Percentiles rank a stretch among this genome's conserved stretches.
Evolutionary conservation across 2,888 invertebrate genomes (phyloP).

Genomic region (Gisinianus flammeolus): DNA sequence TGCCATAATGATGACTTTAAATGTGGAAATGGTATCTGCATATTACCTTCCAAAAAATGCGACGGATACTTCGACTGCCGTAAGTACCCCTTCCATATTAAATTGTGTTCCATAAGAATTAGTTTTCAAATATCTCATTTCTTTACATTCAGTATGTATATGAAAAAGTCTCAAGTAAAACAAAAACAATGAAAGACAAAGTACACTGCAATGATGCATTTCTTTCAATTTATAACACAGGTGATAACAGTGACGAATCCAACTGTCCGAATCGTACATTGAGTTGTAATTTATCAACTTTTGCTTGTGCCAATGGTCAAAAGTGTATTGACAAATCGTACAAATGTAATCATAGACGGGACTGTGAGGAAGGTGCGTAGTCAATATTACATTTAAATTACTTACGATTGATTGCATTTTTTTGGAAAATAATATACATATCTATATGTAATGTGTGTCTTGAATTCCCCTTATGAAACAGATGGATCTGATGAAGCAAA

Average conservation of each 20-base stretch:
- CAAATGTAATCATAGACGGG: slow-evolving; percentile 87
- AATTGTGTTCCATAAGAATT: too few relatives aligned
- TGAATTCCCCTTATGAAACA: neutral
- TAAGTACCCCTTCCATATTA: neutral
- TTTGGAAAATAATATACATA: neutral
- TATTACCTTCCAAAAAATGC: slow-evolving; percentile 86
- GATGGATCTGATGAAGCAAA: slow-evolving; percentile 80
- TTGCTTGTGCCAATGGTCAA: slow-evolving; percentile 79
- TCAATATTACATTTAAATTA: too few relatives aligned
- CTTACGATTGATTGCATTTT: neutral
- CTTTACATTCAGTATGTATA: slow-evolving; percentile 42
- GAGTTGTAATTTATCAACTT: slow-evolving; percentile 61
- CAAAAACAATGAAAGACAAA: too few relatives aligned
- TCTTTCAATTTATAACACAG: too few relatives aligned
- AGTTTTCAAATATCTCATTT: too few relatives aligned
- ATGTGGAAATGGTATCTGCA: slow-evolving; percentile 82
- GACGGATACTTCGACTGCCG: slow-evolving; percentile 91
- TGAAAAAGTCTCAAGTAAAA: slow-evolving; percentile 41
- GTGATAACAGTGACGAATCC: slow-evolving; percentile 73
- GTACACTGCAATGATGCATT: too few relatives aligned
- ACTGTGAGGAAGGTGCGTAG: slow-evolving; percentile 69
- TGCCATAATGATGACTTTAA: slow-evolving; percentile 87
- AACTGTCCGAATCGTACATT: slow-evolving; percentile 65
- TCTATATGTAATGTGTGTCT: neutral
- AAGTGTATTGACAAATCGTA: slow-evolving; percentile 77